A percentile compares a stretch with the other conserved stretches of the same genome.
These are phyloP conservation scores for Melieria crassipennis DNA, from an alignment of 2,888 invertebrate genomes.

Conservation along the genomic window DNA sequence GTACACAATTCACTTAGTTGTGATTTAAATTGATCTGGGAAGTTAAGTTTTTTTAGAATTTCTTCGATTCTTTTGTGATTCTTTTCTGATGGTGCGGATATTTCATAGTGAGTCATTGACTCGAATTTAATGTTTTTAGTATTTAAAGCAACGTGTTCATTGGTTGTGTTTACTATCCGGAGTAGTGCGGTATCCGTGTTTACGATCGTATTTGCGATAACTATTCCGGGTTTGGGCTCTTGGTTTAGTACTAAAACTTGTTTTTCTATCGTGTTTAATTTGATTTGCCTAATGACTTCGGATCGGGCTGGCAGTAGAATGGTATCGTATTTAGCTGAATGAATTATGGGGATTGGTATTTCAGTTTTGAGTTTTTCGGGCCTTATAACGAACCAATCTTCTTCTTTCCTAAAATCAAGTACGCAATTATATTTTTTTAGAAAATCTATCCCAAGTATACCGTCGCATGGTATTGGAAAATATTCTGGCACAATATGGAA, in stretches of 20 bases:
- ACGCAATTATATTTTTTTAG: too few species aligned
- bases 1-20: constrained; percentile 2
- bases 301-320: constrained; percentile 18
- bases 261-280: constrained; percentile 10
- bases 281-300: constrained; percentile 11
- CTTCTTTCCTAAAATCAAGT: constrained; percentile 19
- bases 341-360: constrained; percentile 10
- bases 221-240: background rate
- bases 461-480: constrained; percentile 26
- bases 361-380: constrained; percentile 6
- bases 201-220: constrained; percentile 7
- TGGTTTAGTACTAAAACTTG: constrained; percentile 22
- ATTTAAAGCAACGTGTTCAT: background rate
- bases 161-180: constrained; percentile 19
- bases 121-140: constrained; percentile 1
- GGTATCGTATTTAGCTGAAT: constrained; percentile 11
- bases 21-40: constrained; percentile 10
- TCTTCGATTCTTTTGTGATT: background rate
- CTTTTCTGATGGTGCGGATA: background rate
- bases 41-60: constrained; percentile 1
- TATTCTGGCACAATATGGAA: constrained; percentile 23
- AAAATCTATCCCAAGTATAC: constrained; percentile 10
- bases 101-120: constrained; percentile 21
- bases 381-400: constrained; percentile 19
- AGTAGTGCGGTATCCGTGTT: constrained; percentile 15